A percentile compares a stretch with the other conserved stretches of the same genome.
These are phyloP conservation scores for Odontocerum albicorne DNA, from an alignment of 2,888 invertebrate species.

Conservation along the genomic window DNA sequence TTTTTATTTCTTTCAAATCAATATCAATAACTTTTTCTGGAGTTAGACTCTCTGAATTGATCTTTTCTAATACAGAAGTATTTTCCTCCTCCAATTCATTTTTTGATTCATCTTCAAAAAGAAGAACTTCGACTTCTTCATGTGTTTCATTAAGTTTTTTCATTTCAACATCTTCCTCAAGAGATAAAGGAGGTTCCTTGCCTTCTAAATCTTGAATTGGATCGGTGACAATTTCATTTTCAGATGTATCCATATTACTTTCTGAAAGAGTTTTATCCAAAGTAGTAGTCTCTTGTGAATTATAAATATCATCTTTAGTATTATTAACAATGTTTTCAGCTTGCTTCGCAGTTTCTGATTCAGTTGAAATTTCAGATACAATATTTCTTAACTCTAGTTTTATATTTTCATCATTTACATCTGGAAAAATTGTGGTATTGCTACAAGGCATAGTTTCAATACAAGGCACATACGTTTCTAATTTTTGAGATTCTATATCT, in stretches of 20 bases:
- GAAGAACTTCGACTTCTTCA: no score
- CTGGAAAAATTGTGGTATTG: slow-evolving; percentile 36
- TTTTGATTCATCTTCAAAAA: no score
- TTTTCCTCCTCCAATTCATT: slow-evolving; percentile 1
- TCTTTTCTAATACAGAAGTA: not conserved
- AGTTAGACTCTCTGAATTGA: no score
- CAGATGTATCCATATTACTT: no score
- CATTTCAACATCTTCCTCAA: no score
- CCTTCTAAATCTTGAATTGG: no score
- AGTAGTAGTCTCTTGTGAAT: slow-evolving; percentile 12
- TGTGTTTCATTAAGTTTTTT: no score
- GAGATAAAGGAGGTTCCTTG: no score
- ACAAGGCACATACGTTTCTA: slow-evolving; percentile 31
- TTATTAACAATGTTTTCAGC: slow-evolving; percentile 12
- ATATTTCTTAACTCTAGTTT: slow-evolving; percentile 41
- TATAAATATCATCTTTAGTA: slow-evolving; percentile 3
- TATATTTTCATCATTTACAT: slow-evolving; percentile 20
- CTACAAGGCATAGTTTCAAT: slow-evolving; percentile 21
- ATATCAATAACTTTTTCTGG: no score
- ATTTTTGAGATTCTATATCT: slow-evolving; percentile 24
- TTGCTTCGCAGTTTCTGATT: slow-evolving; percentile 26
- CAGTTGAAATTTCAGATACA: slow-evolving; percentile 41
- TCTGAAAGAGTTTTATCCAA: no score
- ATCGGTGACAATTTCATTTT: no score
- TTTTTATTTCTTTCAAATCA: no score